A percentile compares a stretch with the other conserved stretches of the same genome.
These are phyloP conservation scores for Ceyx cyanopectus DNA, from an alignment of 2,113 vertebrate species.

Conservation along the genomic window DNA sequence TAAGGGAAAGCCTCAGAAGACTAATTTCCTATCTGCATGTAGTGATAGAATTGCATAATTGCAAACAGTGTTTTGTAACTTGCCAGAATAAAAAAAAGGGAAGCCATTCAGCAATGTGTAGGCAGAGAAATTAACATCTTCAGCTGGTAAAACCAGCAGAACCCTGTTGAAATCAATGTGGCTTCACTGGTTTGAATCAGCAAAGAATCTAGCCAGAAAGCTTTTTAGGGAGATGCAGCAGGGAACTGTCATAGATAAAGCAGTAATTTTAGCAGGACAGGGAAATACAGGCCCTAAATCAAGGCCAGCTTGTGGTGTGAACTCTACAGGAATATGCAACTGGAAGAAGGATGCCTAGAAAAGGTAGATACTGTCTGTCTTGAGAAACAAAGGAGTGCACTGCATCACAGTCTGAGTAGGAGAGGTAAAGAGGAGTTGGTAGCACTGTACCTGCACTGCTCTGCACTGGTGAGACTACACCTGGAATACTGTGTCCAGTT, in stretches of 20 bases:
- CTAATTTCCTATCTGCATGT: conserved; percentile 5
- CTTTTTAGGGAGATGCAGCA: not conserved
- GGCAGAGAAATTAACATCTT: not conserved
- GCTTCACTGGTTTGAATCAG: not conserved
- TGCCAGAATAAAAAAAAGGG: not conserved
- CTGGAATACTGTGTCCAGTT: too few relatives aligned
- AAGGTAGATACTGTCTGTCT: not conserved
- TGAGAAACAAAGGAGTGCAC: not conserved
- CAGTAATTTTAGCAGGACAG: not conserved
- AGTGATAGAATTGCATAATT: conserved; percentile 47
- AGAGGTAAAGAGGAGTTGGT: not conserved
- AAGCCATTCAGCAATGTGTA: not conserved
- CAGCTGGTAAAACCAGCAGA: not conserved
- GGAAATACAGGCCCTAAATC: not conserved
- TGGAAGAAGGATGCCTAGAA: not conserved
- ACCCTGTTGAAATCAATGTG: not conserved
- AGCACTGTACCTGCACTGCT: not conserved
- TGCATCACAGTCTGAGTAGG: not conserved
- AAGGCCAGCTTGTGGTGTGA: not conserved
- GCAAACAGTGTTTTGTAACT: conserved; percentile 32
- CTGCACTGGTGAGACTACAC: too few relatives aligned
- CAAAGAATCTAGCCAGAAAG: not conserved
- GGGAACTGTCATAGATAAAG: not conserved
- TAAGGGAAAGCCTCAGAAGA: not conserved
- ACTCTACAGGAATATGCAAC: not conserved